Evolutionary conservation across 2,113 vertebrate species (phyloP).

Genomic region (Theropithecus gelada): DNA sequence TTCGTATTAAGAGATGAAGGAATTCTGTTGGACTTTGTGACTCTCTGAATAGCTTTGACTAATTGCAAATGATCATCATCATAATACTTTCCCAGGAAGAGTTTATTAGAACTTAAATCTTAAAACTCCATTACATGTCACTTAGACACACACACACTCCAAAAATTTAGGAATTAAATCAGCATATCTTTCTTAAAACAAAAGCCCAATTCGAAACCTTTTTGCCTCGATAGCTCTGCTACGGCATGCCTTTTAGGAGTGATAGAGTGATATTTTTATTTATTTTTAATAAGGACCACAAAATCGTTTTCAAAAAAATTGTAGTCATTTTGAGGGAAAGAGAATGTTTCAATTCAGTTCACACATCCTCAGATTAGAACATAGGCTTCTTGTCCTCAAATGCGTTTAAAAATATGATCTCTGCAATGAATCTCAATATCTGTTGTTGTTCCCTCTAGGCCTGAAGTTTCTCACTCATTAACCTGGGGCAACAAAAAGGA

Average conservation of each 20-base stretch:
- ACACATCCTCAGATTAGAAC: neutral
- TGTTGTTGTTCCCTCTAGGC: neutral
- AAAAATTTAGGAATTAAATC: slow-evolving; percentile 31
- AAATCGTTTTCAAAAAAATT: neutral
- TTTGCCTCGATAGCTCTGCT: neutral
- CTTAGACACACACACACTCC: neutral
- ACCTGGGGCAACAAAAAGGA: neutral
- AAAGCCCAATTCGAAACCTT: neutral
- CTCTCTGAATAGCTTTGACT: slow-evolving; percentile 43
- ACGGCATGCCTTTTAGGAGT: slow-evolving; percentile 14
- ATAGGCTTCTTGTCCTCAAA: neutral
- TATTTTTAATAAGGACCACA: neutral
- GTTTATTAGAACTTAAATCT: slow-evolving; percentile 51
- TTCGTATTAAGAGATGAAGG: slow-evolving; percentile 68
- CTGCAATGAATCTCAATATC: neutral
- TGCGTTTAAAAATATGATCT: neutral
- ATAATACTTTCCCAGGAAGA: slow-evolving; percentile 34
- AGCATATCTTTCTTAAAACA: neutral
- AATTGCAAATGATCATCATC: neutral
- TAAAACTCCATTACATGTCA: slow-evolving; percentile 38
- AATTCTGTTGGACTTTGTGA: slow-evolving; percentile 71
- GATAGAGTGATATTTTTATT: neutral
- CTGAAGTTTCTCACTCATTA: neutral
- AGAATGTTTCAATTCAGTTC: slow-evolving; percentile 7
- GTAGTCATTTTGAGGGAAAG: neutral